Percentiles rank a stretch among this genome's conserved stretches.
phyloP scores from a whole-genome alignment of 53 echinoderm and acorn worm genomes.

The Arbacia lixula region DNA sequence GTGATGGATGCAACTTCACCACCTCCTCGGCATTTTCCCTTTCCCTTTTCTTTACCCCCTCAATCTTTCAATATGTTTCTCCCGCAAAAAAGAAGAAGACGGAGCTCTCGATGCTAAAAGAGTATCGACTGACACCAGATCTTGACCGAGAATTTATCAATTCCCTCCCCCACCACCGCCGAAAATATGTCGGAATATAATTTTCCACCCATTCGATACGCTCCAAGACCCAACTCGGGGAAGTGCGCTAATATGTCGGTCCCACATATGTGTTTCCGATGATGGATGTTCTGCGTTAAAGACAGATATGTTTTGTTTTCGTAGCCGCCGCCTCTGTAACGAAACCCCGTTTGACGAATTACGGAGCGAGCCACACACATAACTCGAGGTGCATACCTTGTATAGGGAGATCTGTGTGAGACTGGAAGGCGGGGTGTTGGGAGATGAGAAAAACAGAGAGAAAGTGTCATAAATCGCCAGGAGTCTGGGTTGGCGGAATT shows the following conservation, averaged over 20 bases:
- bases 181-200: conserved; percentile 44
- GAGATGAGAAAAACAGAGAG: background rate
- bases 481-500: background rate
- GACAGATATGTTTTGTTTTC: conserved; percentile 57
- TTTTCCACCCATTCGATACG: conserved; percentile 35
- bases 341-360: conserved; percentile 42
- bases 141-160: conserved; percentile 23
- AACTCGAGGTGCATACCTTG: conserved; percentile 1
- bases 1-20: no score
- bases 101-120: no score
- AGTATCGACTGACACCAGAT: no score
- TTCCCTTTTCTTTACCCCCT: no score
- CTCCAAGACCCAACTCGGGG: conserved; percentile 17
- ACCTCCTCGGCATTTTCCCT: no score
- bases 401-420: background rate
- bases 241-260: conserved; percentile 47
- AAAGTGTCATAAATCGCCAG: background rate
- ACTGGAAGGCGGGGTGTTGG: background rate
- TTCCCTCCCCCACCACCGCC: conserved; percentile 29
- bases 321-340: conserved; percentile 56
- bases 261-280: conserved; percentile 29
- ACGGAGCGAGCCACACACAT: conserved; percentile 47
- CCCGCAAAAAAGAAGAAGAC: no score
- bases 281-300: conserved; percentile 41
- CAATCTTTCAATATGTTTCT: no score